Conservation (phyloP, 2,888 invertebrate genomes). For the Cheilosia urbana region DNA sequence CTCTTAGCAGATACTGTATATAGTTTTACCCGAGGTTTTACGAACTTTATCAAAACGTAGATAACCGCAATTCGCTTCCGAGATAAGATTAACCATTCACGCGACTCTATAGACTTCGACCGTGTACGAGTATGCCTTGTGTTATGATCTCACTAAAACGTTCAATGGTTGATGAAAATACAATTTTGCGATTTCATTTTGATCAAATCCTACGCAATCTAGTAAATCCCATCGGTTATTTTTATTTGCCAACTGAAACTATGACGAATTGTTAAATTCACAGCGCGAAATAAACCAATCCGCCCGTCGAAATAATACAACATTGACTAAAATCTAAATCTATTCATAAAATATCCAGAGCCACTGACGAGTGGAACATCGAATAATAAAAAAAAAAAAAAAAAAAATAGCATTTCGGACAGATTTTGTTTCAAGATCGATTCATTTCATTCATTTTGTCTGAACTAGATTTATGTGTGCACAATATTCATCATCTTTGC, state of each 20-base stretch:
- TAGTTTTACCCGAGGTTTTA: not conserved
- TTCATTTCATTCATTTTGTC: not conserved
- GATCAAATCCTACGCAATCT: slow-evolving; percentile 16
- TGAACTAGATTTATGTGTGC: not conserved
- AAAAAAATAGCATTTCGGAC: not conserved
- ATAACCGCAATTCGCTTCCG: slow-evolving; percentile 32
- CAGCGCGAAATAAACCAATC: slow-evolving; percentile 30
- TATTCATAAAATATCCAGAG: slow-evolving; percentile 37
- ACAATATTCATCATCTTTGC: no score
- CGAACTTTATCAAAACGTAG: slow-evolving; percentile 13
- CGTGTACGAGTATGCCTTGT: no score
- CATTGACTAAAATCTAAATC: slow-evolving; percentile 40
- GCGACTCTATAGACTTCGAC: not conserved
- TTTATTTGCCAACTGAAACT: slow-evolving; percentile 17
- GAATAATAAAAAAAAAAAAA: slow-evolving; percentile 1
- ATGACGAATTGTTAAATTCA: not conserved
- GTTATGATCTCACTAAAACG: slow-evolving; percentile 18
- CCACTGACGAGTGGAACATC: not conserved
- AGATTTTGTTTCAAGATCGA: slow-evolving; percentile 2
- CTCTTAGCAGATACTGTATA: no score
- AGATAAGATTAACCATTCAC: slow-evolving; percentile 55
- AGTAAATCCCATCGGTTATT: slow-evolving; percentile 16
- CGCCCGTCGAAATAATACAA: slow-evolving; percentile 22
- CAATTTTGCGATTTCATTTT: slow-evolving; percentile 5
- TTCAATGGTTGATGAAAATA: not conserved